Conservation (phyloP, 2,113 vertebrate genomes). For the Nanorana parkeri region DNA sequence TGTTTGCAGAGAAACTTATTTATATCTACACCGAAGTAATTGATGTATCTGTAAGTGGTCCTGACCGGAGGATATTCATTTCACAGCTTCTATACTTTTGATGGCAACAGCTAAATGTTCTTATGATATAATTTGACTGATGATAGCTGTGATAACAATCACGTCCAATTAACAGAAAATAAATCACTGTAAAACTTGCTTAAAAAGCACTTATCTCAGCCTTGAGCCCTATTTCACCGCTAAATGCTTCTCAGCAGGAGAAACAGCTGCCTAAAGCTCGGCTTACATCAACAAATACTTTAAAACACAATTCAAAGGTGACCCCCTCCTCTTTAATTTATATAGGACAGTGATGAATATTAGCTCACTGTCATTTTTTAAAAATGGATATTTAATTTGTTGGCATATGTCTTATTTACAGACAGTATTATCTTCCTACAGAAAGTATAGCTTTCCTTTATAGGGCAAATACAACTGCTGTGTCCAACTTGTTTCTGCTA, state of each 20-base stretch:
- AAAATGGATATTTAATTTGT: neutral
- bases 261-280: conserved; percentile 56
- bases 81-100: conserved; percentile 57
- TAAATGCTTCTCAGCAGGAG: conserved; percentile 57
- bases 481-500: too few species aligned
- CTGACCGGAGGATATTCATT: conserved; percentile 58
- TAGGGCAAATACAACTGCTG: too few species aligned
- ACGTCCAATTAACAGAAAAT: conserved; percentile 59
- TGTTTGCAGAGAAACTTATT: conserved; percentile 58
- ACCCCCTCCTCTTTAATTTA: conserved; percentile 51
- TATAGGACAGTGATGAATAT: conserved; percentile 36
- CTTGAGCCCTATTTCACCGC: conserved; percentile 56
- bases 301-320: conserved; percentile 55
- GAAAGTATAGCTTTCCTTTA: too few species aligned
- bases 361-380: neutral
- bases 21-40: conserved; percentile 55
- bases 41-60: conserved; percentile 59
- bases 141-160: conserved; percentile 59
- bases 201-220: conserved; percentile 59
- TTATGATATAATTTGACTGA: conserved; percentile 59
- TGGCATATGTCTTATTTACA: neutral
- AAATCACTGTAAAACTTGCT: conserved; percentile 59
- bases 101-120: conserved; percentile 58
- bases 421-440: too few species aligned
- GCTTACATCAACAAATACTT: conserved; percentile 52